Evolutionary conservation across 2,797 vertebrate genomes (phyloP).

Genomic region (Caiman crocodilus): DNA sequence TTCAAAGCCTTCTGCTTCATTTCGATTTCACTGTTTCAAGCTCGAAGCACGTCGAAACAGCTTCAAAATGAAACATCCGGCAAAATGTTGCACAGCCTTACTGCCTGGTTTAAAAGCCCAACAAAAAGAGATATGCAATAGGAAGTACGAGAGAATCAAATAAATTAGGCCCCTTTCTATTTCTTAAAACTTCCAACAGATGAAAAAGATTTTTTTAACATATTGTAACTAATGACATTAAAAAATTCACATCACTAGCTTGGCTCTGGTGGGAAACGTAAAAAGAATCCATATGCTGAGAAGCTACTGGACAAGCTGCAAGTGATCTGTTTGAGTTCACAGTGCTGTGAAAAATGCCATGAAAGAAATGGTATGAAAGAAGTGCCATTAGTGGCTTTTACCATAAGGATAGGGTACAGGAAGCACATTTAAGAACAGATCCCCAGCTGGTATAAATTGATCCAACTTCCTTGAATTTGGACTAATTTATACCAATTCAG

Average conservation of each 20-base stretch:
- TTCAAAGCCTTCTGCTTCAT: no score
- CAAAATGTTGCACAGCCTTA: no score
- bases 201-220: slow-evolving; percentile 72
- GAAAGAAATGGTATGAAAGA: neutral
- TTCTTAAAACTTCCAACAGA: slow-evolving; percentile 54
- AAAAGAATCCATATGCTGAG: slow-evolving; percentile 50
- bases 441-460: neutral
- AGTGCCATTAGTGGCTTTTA: neutral
- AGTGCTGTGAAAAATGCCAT: neutral
- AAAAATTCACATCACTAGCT: slow-evolving; percentile 31
- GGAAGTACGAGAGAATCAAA: slow-evolving; percentile 63
- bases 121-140: slow-evolving; percentile 40
- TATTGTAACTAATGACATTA: slow-evolving; percentile 48
- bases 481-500: neutral
- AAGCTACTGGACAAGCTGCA: neutral
- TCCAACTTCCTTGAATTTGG: neutral
- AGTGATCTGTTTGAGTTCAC: neutral
- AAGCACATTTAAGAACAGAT: neutral
- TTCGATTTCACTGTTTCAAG: no score
- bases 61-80: no score
- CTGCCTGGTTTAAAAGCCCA: slow-evolving; percentile 24
- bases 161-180: slow-evolving; percentile 42
- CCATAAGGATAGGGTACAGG: neutral
- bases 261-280: slow-evolving; percentile 33
- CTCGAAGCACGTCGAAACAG: no score